phyloP scores from a whole-genome alignment of 2,888 invertebrate species.

The Lottia gigantea region DNA sequence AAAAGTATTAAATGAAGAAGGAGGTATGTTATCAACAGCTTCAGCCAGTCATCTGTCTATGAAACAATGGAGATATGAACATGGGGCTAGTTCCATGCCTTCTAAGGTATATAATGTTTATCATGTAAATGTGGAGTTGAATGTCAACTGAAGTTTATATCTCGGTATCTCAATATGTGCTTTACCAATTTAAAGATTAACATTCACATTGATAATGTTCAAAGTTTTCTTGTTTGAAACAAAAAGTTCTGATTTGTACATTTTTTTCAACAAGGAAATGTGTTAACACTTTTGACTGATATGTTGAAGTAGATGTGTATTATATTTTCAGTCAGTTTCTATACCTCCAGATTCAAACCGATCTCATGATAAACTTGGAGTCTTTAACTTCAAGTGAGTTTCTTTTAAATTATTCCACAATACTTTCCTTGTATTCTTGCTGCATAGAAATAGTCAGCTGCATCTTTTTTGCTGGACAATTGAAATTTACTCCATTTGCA shows the following conservation, averaged over 20 bases:
- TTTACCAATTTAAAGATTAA: too few relatives aligned
- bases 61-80: constrained; percentile 61
- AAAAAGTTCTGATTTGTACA: too few relatives aligned
- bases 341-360: constrained; percentile 41
- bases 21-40: constrained; percentile 47
- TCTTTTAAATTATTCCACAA: background rate
- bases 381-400: constrained; percentile 57
- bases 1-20: constrained; percentile 60
- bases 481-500: too few relatives aligned
- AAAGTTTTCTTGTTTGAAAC: too few relatives aligned
- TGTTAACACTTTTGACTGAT: background rate
- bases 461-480: too few relatives aligned
- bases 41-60: constrained; percentile 55
- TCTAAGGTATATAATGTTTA: constrained; percentile 38
- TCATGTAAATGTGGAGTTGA: too few relatives aligned
- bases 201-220: too few relatives aligned
- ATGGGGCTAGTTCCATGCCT: constrained; percentile 27
- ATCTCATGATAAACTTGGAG: constrained; percentile 33
- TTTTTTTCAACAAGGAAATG: too few relatives aligned
- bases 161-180: too few relatives aligned
- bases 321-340: constrained; percentile 45
- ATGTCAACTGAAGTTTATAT: too few relatives aligned
- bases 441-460: too few relatives aligned
- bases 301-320: background rate
- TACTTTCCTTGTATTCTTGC: background rate